Evolutionary conservation across 2,888 invertebrate genomes (phyloP).

Genomic region (Machimus rusticus): DNA sequence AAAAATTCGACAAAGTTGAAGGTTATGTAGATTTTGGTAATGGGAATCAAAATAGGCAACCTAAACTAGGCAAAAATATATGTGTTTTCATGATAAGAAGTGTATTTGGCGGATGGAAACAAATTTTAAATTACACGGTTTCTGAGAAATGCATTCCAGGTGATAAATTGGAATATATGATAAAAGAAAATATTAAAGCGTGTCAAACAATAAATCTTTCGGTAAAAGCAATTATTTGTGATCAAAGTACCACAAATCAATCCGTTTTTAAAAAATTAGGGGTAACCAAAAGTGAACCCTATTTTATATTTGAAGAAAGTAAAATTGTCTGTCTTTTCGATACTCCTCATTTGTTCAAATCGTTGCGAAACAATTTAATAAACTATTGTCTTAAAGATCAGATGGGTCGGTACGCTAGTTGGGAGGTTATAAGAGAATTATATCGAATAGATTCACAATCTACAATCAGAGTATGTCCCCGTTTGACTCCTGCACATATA

Average conservation of each 20-base stretch:
- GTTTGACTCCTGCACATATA: neutral
- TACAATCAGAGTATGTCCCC: neutral
- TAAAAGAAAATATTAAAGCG: neutral
- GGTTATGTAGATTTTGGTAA: neutral
- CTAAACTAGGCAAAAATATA: neutral
- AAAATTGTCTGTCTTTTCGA: neutral
- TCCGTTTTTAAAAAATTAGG: neutral
- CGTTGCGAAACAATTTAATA: neutral
- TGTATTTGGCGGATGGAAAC: neutral
- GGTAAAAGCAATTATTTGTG: neutral
- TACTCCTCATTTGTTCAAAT: neutral
- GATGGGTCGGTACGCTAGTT: neutral
- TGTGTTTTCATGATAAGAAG: neutral
- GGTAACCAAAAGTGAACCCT: neutral
- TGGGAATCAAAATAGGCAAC: neutral
- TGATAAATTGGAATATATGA: neutral
- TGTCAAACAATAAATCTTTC: neutral
- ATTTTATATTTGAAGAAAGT: neutral
- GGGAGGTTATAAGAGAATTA: neutral
- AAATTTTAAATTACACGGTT: neutral
- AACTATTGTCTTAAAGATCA: neutral
- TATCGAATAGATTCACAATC: neutral
- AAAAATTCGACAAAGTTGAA: neutral
- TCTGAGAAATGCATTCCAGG: neutral
- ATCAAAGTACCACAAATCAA: neutral